Conservation (phyloP, 2,888 invertebrate species). For the Luffia ferchaultella region DNA sequence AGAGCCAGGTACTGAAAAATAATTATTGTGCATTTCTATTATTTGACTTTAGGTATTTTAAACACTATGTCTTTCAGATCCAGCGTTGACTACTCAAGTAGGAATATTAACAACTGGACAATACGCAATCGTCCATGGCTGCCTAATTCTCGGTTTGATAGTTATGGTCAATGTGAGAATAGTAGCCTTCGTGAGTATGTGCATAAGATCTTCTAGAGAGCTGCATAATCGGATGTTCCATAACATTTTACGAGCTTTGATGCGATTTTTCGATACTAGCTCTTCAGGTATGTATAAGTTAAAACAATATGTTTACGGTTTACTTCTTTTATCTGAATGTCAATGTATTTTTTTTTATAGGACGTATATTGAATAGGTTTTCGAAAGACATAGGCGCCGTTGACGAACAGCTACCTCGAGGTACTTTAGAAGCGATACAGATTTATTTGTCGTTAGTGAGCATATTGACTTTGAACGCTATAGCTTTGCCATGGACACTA, state of each 20-base stretch:
- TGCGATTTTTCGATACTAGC: constrained; percentile 82
- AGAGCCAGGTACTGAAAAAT: constrained; percentile 26
- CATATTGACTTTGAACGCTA: constrained; percentile 41
- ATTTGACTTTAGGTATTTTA: neutral
- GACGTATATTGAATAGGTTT: constrained; percentile 77
- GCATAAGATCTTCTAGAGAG: constrained; percentile 71
- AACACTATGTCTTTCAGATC: constrained; percentile 29
- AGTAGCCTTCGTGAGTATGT: constrained; percentile 65
- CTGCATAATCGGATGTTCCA: constrained; percentile 80
- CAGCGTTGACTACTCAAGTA: constrained; percentile 30
- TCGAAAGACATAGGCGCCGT: constrained; percentile 85
- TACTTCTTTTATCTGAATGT: constrained; percentile 1
- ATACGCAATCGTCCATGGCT: constrained; percentile 40
- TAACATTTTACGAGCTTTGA: constrained; percentile 71
- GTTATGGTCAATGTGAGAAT: constrained; percentile 60
- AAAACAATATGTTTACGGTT: neutral
- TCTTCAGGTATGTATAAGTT: constrained; percentile 69
- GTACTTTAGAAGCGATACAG: constrained; percentile 69
- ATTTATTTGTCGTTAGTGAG: constrained; percentile 47
- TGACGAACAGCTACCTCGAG: constrained; percentile 76
- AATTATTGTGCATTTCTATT: constrained; percentile 7
- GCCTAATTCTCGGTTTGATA: constrained; percentile 40
- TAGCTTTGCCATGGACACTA: constrained; percentile 47
- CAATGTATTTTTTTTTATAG: constrained; percentile 23
- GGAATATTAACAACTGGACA: constrained; percentile 38